Evolutionary conservation across 2,888 invertebrate genomes (phyloP).

Genomic region (Idaea dimidiata): DNA sequence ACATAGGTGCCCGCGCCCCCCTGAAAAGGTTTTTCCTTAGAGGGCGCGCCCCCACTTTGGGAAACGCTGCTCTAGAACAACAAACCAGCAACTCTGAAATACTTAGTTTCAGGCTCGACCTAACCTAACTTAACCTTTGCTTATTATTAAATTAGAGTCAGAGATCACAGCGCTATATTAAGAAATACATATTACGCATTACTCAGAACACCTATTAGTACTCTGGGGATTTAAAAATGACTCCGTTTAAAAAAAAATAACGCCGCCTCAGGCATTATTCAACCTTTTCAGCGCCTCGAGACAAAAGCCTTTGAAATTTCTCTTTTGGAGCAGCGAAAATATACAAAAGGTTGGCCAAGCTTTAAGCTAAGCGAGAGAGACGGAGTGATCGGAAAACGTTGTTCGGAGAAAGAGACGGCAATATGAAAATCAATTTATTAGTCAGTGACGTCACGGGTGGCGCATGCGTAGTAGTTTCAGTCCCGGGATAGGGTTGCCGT

Average conservation of each 20-base stretch:
- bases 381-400: conserved; percentile 30
- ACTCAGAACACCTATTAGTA: neutral
- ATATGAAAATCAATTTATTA: conserved; percentile 81
- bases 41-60: too few relatives aligned
- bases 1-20: too few relatives aligned
- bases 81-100: neutral
- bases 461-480: conserved; percentile 63
- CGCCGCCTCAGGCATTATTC: conserved; percentile 51
- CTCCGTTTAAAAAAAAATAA: conserved; percentile 48
- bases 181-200: neutral
- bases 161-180: neutral
- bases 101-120: neutral
- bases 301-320: conserved; percentile 71
- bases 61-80: neutral
- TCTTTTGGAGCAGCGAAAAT: conserved; percentile 66
- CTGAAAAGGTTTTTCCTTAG: too few relatives aligned
- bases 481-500: conserved; percentile 71
- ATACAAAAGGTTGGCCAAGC: conserved; percentile 75
- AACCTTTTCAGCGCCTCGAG: conserved; percentile 60
- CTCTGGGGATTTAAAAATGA: conserved; percentile 6
- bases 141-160: neutral
- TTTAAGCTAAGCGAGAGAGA: conserved; percentile 60
- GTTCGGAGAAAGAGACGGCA: conserved; percentile 47
- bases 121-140: neutral
- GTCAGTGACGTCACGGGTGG: conserved; percentile 74